A percentile compares a stretch with the other conserved stretches of the same genome.
Conservation (phyloP, 2,888 invertebrate species). For the Cetonia aurata region DNA sequence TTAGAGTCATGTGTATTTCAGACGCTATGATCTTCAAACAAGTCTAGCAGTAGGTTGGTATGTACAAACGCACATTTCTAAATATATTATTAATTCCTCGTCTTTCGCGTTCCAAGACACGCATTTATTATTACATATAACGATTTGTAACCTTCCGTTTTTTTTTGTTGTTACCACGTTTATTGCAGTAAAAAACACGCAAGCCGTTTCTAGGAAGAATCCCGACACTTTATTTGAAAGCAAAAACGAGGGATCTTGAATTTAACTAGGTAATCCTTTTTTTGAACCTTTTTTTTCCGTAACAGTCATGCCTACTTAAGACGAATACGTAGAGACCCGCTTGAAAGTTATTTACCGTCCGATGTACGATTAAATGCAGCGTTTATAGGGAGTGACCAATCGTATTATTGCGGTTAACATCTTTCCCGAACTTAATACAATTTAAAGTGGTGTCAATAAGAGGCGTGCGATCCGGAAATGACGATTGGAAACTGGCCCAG, state of each 20-base stretch:
- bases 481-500: slow-evolving; percentile 19
- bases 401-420: too few relatives aligned
- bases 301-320: not conserved
- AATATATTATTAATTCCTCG: slow-evolving; percentile 9
- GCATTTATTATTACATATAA: too few relatives aligned
- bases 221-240: not conserved
- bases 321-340: not conserved
- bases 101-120: too few relatives aligned
- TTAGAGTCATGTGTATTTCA: slow-evolving; percentile 50
- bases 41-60: slow-evolving; percentile 4
- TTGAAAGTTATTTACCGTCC: too few relatives aligned
- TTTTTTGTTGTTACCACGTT: too few relatives aligned
- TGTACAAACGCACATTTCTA: slow-evolving; percentile 30
- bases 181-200: too few relatives aligned
- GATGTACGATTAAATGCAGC: too few relatives aligned
- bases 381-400: too few relatives aligned
- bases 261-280: too few relatives aligned
- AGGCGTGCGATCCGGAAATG: slow-evolving; percentile 24
- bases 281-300: slow-evolving; percentile 4
- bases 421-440: too few relatives aligned
- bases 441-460: slow-evolving; percentile 7
- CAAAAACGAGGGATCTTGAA: not conserved
- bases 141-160: too few relatives aligned
- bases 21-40: slow-evolving; percentile 37
- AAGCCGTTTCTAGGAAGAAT: not conserved